Percentiles rank a stretch among this genome's conserved stretches.
phyloP scores from a whole-genome alignment of 2,888 invertebrate genomes.

The Argynnis bischoffii region DNA sequence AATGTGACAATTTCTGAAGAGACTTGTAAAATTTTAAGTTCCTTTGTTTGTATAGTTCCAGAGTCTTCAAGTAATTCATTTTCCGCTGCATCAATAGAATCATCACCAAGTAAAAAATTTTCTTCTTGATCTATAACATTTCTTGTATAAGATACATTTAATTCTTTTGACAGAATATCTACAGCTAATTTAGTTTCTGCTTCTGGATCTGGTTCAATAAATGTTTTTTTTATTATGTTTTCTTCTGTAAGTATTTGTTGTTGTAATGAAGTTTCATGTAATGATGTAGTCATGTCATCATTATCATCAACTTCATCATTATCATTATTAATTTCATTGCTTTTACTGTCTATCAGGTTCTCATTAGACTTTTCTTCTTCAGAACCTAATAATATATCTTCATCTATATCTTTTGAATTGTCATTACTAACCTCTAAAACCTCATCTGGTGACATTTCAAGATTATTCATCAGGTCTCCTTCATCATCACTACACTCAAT shows the following conservation, averaged over 20 bases:
- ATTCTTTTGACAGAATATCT: slow-evolving; percentile 30
- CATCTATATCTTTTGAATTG: slow-evolving; percentile 5
- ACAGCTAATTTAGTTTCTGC: slow-evolving; percentile 29
- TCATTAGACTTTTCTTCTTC: slow-evolving; percentile 25
- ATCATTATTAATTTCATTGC: slow-evolving; percentile 5
- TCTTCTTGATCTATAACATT: slow-evolving; percentile 13
- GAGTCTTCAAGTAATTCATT: not conserved
- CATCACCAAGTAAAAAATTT: slow-evolving; percentile 23
- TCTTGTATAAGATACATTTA: slow-evolving; percentile 13
- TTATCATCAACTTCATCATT: no score
- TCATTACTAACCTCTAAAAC: slow-evolving; percentile 12
- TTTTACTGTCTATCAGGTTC: slow-evolving; percentile 9
- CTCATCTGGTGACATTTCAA: slow-evolving; percentile 42
- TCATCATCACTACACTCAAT: slow-evolving; percentile 50
- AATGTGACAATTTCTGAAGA: no score
- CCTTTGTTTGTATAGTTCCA: no score
- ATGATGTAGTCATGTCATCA: not conserved
- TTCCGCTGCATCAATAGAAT: not conserved
- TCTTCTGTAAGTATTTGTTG: no score
- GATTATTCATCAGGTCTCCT: slow-evolving; percentile 43
- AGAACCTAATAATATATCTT: slow-evolving; percentile 22
- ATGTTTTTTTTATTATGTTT: no score
- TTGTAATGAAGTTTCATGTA: not conserved
- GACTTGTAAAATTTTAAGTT: no score
- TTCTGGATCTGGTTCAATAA: slow-evolving; percentile 5